Evolutionary conservation across 2,113 vertebrate genomes (phyloP).

Genomic region (Sturnira hondurensis): DNA sequence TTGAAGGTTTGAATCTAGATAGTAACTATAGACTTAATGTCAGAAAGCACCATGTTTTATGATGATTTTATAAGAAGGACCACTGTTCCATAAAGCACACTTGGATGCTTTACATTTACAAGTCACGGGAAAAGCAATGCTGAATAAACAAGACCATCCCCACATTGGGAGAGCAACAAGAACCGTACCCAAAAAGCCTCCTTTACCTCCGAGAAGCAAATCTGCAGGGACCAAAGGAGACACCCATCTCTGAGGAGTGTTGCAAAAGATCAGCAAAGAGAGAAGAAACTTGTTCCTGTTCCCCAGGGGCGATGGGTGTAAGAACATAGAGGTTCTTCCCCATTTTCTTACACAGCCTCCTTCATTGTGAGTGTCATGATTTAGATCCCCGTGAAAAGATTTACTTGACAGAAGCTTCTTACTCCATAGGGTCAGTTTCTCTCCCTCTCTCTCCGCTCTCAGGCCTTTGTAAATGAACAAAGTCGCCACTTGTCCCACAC

Average conservation of each 20-base stretch:
- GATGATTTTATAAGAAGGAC: slow-evolving; percentile 20
- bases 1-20: neutral
- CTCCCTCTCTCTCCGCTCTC: neutral
- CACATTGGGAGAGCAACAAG: neutral
- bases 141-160: neutral
- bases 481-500: slow-evolving; percentile 81
- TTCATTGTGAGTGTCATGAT: slow-evolving; percentile 74
- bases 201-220: slow-evolving; percentile 45
- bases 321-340: slow-evolving; percentile 25
- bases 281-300: slow-evolving; percentile 65
- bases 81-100: slow-evolving; percentile 49
- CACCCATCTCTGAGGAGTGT: slow-evolving; percentile 70
- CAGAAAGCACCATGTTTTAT: neutral
- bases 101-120: slow-evolving; percentile 48
- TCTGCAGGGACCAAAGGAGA: slow-evolving; percentile 33
- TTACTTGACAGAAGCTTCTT: slow-evolving; percentile 76
- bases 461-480: slow-evolving; percentile 80
- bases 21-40: neutral
- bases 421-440: slow-evolving; percentile 69
- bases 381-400: slow-evolving; percentile 77
- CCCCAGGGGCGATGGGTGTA: slow-evolving; percentile 52
- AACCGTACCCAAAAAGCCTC: slow-evolving; percentile 53
- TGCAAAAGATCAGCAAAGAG: slow-evolving; percentile 68
- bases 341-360: slow-evolving; percentile 50
- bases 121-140: neutral